Percentiles rank a stretch among this genome's conserved stretches.
phyloP scores from a whole-genome alignment of 2,113 vertebrate genomes.

The Falcunculus frontatus region DNA sequence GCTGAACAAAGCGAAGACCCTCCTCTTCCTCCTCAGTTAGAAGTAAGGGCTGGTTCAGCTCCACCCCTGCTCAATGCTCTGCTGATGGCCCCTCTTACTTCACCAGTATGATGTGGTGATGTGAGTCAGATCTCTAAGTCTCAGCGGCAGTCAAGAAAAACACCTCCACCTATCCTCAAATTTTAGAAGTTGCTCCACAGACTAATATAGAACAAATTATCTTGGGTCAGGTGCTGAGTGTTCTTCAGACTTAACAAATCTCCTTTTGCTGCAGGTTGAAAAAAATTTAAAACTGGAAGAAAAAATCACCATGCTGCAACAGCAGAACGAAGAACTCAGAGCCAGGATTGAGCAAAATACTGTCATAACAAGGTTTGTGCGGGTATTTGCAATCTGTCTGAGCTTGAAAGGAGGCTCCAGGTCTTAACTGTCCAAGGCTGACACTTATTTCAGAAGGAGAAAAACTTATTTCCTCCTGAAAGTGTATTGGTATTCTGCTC shows the following conservation, averaged over 20 bases:
- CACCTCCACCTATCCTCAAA: neutral
- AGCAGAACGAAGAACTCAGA: slow-evolving; percentile 93
- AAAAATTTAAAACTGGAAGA: slow-evolving; percentile 92
- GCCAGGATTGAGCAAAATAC: slow-evolving; percentile 91
- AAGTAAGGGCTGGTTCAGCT: neutral
- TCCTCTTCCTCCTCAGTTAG: neutral
- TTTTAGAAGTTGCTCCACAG: neutral
- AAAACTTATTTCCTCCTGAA: neutral
- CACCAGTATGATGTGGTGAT: neutral
- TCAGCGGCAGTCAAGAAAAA: neutral
- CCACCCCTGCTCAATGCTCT: neutral
- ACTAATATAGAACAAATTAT: neutral
- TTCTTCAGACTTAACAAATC: neutral
- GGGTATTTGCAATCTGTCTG: neutral
- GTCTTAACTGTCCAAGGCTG: neutral
- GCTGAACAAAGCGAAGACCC: neutral
- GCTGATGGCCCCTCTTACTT: neutral
- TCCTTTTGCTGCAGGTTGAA: slow-evolving; percentile 80
- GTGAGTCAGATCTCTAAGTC: neutral
- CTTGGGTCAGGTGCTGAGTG: neutral
- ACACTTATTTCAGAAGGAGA: neutral
- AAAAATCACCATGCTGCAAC: slow-evolving; percentile 89
- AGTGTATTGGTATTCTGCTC: neutral
- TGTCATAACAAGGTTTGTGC: slow-evolving; percentile 85
- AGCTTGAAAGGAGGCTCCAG: neutral